These are phyloP conservation scores for Myotis findleyi DNA, from an alignment of 2,797 vertebrate species.

Conservation along the genomic window DNA sequence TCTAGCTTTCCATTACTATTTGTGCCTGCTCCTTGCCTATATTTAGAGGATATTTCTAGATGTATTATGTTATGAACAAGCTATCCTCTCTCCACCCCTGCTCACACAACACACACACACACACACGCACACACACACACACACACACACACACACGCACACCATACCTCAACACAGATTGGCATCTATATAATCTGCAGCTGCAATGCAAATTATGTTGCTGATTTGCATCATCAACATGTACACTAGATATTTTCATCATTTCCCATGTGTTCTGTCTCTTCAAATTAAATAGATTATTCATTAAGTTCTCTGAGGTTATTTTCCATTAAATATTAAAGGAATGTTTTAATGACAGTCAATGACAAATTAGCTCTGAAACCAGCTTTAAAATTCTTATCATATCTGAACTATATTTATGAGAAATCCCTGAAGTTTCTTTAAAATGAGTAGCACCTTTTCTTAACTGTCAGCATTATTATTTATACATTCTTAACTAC, in stretches of 20 bases:
- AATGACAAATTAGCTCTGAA: neutral
- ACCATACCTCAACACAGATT: neutral
- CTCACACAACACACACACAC: neutral
- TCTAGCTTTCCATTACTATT: neutral
- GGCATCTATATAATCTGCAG: neutral
- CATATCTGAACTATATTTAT: neutral
- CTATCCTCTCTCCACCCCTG: neutral
- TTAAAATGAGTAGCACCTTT: neutral
- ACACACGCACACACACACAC: neutral
- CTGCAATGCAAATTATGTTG: neutral
- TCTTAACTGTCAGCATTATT: neutral
- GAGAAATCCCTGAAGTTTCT: neutral
- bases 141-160: neutral
- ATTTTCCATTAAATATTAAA: constrained; percentile 13
- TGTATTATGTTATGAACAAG: neutral
- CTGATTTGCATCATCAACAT: neutral
- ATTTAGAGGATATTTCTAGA: neutral
- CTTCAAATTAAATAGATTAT: neutral
- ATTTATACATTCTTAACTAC: neutral
- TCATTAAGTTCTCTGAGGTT: neutral
- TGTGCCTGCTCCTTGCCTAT: neutral
- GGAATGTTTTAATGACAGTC: neutral
- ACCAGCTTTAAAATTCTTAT: neutral
- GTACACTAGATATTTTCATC: neutral
- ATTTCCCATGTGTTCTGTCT: neutral